A percentile compares a stretch with the other conserved stretches of the same genome.
Evolutionary conservation across 2,113 vertebrate species (phyloP).

Genomic region (Hippocampus comes): DNA sequence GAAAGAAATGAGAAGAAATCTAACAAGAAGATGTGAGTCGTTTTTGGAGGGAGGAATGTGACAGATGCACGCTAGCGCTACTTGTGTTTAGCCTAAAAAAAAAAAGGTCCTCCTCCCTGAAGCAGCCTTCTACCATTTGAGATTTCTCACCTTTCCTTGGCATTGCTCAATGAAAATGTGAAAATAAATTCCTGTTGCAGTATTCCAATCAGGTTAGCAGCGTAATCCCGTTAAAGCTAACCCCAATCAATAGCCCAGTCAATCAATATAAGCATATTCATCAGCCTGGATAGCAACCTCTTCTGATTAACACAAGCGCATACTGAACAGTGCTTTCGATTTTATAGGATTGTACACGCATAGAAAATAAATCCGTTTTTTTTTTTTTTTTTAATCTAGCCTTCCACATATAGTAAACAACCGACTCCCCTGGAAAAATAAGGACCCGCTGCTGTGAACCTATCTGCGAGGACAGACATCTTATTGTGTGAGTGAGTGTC

Average conservation of each 20-base stretch:
- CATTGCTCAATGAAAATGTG: constrained; percentile 15
- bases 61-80: constrained; percentile 37
- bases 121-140: background rate
- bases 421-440: background rate
- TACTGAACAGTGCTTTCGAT: background rate
- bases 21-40: constrained; percentile 37
- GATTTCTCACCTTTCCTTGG: background rate
- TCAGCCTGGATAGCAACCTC: constrained; percentile 46
- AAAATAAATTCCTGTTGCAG: constrained; percentile 50
- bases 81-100: constrained; percentile 27
- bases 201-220: constrained; percentile 67
- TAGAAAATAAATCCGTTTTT: background rate
- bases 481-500: background rate
- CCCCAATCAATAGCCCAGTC: constrained; percentile 58
- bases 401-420: too few relatives aligned
- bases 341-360: constrained; percentile 6
- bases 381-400: background rate
- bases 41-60: constrained; percentile 58
- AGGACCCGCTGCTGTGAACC: background rate
- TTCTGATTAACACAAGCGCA: constrained; percentile 24
- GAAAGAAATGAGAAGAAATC: constrained; percentile 22
- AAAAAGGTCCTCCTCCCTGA: constrained; percentile 8
- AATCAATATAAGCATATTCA: constrained; percentile 64
- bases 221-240: constrained; percentile 68
- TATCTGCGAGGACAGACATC: background rate